Conservation (phyloP, 2,888 invertebrate genomes). For the Phaedon cochleariae region DNA sequence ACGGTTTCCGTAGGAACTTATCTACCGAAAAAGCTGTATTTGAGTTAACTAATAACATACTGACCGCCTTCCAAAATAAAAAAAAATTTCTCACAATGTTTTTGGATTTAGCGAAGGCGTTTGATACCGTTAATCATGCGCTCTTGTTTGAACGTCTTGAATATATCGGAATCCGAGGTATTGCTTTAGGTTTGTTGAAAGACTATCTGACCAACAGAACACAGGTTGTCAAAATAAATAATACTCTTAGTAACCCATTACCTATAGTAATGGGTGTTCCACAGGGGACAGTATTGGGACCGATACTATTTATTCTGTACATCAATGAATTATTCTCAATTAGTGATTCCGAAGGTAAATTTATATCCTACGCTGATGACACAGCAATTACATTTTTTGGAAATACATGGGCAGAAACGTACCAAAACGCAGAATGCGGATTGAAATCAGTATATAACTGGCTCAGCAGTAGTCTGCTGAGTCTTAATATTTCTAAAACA, state of each 20-base stretch:
- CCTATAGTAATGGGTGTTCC: no score
- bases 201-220: not conserved
- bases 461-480: not conserved
- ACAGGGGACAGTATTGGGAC: no score
- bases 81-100: not conserved
- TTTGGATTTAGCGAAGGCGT: not conserved
- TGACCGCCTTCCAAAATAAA: not conserved
- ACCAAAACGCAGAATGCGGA: not conserved
- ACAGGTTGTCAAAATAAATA: no score
- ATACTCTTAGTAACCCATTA: no score
- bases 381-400: not conserved
- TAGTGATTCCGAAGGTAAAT: no score
- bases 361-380: no score
- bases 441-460: not conserved
- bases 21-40: not conserved
- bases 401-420: conserved; percentile 4
- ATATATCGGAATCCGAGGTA: not conserved
- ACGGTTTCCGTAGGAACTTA: not conserved
- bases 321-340: no score
- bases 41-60: not conserved
- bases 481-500: not conserved
- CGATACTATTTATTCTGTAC: no score
- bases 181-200: not conserved
- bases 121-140: not conserved
- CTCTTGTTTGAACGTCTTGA: not conserved